Conservation (phyloP, 2,888 invertebrate species). For the Aquatica leii region DNA sequence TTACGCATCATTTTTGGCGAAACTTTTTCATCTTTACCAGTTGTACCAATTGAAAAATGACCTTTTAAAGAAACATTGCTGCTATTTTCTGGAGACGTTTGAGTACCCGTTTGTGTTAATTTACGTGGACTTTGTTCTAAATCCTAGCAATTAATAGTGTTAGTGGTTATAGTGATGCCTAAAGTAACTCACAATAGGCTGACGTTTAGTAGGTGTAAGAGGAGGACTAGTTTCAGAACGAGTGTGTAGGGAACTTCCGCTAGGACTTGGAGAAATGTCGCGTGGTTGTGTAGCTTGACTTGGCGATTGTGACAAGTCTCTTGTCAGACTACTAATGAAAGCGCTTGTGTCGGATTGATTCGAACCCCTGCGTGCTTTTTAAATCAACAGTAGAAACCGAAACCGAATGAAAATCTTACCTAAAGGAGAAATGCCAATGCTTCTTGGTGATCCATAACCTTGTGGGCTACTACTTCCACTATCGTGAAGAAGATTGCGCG, state of each 20-base stretch:
- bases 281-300: slow-evolving; percentile 63
- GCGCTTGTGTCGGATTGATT: slow-evolving; percentile 70
- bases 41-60: slow-evolving; percentile 70
- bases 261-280: slow-evolving; percentile 65
- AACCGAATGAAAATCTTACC: too few species aligned
- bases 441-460: slow-evolving; percentile 64
- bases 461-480: slow-evolving; percentile 66
- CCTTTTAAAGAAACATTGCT: slow-evolving; percentile 58
- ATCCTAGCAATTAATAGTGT: slow-evolving; percentile 51
- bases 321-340: slow-evolving; percentile 68
- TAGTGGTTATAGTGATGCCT: too few species aligned
- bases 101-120: slow-evolving; percentile 73
- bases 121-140: slow-evolving; percentile 56
- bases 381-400: too few species aligned
- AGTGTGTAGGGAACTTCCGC: slow-evolving; percentile 64
- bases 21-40: slow-evolving; percentile 64
- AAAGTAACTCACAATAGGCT: slow-evolving; percentile 31
- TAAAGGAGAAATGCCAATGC: slow-evolving; percentile 66
- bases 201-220: slow-evolving; percentile 60
- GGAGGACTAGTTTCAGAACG: slow-evolving; percentile 64
- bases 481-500: slow-evolving; percentile 53
- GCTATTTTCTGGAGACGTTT: slow-evolving; percentile 72
- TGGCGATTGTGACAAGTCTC: slow-evolving; percentile 69
- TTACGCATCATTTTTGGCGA: slow-evolving; percentile 65
- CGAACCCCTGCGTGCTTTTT: slow-evolving; percentile 63